Percentiles rank a stretch among this genome's conserved stretches.
Conservation (phyloP, 2,797 vertebrate genomes). For the Schizothorax lantsangensis region DNA sequence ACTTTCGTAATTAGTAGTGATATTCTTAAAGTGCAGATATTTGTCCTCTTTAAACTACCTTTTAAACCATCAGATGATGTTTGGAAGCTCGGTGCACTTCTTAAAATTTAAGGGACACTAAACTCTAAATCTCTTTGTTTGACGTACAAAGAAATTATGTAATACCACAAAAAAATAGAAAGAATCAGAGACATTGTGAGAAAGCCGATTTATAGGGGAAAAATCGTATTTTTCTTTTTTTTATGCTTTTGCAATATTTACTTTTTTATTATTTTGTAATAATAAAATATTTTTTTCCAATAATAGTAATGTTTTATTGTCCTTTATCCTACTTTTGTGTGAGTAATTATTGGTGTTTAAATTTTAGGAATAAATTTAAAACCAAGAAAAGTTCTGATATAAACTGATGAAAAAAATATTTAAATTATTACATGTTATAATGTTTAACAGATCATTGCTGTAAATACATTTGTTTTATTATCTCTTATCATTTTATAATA, state of each 20-base stretch:
- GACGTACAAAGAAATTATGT: not conserved
- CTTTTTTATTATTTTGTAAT: not conserved
- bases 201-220: not conserved
- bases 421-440: not conserved
- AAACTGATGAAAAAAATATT: not conserved
- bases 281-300: not conserved
- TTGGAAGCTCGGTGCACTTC: not conserved
- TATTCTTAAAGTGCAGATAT: not conserved
- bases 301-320: not conserved
- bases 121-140: constrained; percentile 6
- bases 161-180: constrained; percentile 15
- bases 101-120: not conserved
- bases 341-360: not conserved
- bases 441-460: not conserved
- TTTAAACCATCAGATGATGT: not conserved
- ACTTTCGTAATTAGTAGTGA: not conserved
- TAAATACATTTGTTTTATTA: not conserved
- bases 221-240: not conserved
- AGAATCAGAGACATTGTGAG: not conserved
- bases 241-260: not conserved
- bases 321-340: not conserved
- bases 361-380: not conserved
- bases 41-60: not conserved
- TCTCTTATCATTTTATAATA: not conserved
- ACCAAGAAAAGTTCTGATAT: not conserved